A percentile compares a stretch with the other conserved stretches of the same genome.
Evolutionary conservation across 2,797 vertebrate species (phyloP).

Genomic region (Rousettus madagascariensis): DNA sequence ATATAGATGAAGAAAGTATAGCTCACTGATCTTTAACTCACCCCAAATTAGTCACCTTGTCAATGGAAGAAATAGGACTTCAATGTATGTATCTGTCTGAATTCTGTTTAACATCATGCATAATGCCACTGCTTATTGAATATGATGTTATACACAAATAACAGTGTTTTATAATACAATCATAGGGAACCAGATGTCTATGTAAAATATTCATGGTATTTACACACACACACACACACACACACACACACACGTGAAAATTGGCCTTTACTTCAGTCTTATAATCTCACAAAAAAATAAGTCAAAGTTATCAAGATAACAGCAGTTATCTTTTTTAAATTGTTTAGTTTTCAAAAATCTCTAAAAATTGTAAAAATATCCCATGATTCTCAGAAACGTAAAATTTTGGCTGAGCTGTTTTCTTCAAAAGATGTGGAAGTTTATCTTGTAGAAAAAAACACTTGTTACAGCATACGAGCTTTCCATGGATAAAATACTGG

Average conservation of each 20-base stretch:
- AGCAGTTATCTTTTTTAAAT: not conserved
- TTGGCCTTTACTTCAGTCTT: not conserved
- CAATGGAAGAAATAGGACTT: not conserved
- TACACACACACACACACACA: not conserved
- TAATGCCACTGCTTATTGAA: not conserved
- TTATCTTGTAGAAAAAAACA: not conserved
- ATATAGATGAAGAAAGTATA: not conserved
- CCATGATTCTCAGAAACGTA: not conserved
- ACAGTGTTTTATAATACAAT: not conserved
- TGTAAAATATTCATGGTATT: not conserved
- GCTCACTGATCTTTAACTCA: not conserved
- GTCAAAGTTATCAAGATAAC: not conserved
- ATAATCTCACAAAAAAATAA: not conserved
- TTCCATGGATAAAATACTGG: not conserved
- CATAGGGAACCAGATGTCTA: not conserved
- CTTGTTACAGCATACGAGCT: not conserved
- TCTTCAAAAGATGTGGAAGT: not conserved
- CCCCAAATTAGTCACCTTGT: not conserved
- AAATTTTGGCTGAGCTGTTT: not conserved
- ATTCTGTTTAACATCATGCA: not conserved
- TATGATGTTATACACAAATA: not conserved
- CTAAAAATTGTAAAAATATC: not conserved
- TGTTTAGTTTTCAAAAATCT: not conserved
- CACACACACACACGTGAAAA: not conserved
- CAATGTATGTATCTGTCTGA: not conserved